These are phyloP conservation scores for Piaya cayana DNA, from an alignment of 2,113 vertebrate species.

Conservation along the genomic window DNA sequence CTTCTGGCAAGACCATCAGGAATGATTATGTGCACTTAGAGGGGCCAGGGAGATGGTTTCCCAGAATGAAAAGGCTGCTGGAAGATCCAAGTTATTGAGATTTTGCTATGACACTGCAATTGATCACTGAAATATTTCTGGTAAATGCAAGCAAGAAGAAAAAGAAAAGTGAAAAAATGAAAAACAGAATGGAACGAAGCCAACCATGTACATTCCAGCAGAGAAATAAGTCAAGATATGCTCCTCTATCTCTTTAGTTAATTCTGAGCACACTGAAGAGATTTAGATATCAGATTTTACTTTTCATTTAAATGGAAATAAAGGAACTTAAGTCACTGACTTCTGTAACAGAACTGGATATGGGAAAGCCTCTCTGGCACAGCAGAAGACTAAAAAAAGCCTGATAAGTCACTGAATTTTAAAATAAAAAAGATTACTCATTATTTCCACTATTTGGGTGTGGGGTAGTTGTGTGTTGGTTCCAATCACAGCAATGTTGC, in stretches of 20 bases:
- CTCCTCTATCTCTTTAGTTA: not conserved
- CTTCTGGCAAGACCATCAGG: not conserved
- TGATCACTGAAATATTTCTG: conserved; percentile 3
- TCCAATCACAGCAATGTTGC: not conserved
- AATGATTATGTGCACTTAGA: not conserved
- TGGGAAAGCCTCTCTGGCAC: not conserved
- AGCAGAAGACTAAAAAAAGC: not conserved
- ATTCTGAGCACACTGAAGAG: not conserved
- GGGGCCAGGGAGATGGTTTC: not conserved
- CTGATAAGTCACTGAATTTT: not conserved
- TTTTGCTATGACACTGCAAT: conserved; percentile 22
- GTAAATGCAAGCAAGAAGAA: not conserved
- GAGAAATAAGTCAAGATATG: not conserved
- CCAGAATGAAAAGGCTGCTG: not conserved
- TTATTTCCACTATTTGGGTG: not conserved
- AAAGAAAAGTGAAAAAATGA: accelerated
- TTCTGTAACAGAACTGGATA: not conserved
- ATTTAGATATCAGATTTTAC: not conserved
- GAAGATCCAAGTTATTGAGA: not conserved
- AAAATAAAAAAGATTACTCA: not conserved
- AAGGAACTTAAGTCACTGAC: not conserved
- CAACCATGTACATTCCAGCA: not conserved
- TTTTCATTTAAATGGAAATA: conserved; percentile 9
- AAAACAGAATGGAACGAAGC: not conserved
- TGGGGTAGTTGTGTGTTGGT: not conserved